phyloP scores from a whole-genome alignment of 2,888 invertebrate species.

The Sinodicranocentrus sp. region DNA sequence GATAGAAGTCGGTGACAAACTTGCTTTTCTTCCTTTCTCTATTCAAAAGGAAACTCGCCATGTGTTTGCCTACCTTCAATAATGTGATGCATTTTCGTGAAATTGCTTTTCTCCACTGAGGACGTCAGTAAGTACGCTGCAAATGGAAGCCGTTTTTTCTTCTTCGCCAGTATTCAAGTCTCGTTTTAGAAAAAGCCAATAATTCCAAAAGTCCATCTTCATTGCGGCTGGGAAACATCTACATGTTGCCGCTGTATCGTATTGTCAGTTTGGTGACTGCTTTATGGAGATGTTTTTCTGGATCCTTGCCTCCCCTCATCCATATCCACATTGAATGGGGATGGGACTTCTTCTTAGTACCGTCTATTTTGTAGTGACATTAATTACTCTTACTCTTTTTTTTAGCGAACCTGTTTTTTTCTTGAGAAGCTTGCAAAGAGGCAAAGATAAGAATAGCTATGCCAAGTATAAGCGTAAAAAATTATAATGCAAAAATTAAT shows the following conservation, averaged over 20 bases:
- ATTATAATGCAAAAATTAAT: no score
- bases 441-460: no score
- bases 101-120: slow-evolving; percentile 1
- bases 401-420: no score
- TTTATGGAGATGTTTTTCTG: slow-evolving; percentile 28
- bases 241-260: not conserved
- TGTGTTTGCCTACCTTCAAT: not conserved
- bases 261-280: slow-evolving; percentile 6
- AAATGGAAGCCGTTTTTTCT: not conserved
- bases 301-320: no score
- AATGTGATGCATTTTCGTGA: slow-evolving; percentile 1
- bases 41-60: not conserved
- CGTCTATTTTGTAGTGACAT: no score
- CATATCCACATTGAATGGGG: no score
- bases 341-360: no score
- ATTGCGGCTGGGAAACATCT: not conserved
- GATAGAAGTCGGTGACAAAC: slow-evolving; percentile 25
- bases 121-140: not conserved
- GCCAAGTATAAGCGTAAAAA: no score
- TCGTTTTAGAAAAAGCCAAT: slow-evolving; percentile 36
- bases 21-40: slow-evolving; percentile 18
- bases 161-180: slow-evolving; percentile 14
- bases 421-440: no score
- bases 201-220: slow-evolving; percentile 30
- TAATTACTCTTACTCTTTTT: no score